Percentiles rank a stretch among this genome's conserved stretches.
These are phyloP conservation scores for Coilia nasus DNA, from an alignment of 2,797 vertebrate species.

Conservation along the genomic window DNA sequence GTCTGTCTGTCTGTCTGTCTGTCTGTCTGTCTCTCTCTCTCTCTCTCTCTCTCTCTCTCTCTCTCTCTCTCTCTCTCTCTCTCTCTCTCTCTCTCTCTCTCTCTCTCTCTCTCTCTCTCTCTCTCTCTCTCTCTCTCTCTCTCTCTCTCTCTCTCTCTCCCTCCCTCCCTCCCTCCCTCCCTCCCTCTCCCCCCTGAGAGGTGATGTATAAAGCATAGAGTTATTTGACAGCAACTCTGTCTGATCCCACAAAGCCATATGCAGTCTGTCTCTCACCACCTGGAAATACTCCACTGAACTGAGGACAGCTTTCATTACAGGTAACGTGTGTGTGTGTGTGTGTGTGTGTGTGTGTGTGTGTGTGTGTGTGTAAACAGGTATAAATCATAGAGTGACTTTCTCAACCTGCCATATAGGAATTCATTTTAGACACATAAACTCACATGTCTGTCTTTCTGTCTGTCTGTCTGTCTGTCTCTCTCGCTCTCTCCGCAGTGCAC, in stretches of 20 bases:
- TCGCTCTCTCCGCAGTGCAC: not conserved
- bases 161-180: too few species aligned
- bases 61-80: too few species aligned
- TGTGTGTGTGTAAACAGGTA: not conserved
- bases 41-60: too few species aligned
- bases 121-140: too few species aligned
- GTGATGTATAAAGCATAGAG: not conserved
- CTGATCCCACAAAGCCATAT: not conserved
- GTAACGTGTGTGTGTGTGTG: not conserved
- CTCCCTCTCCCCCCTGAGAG: not conserved
- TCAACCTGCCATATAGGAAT: too few species aligned
- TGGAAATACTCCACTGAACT: not conserved
- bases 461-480: not conserved
- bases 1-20: too few species aligned
- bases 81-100: too few species aligned
- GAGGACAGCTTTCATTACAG: not conserved
- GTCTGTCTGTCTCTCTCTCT: too few species aligned
- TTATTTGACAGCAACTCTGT: not conserved
- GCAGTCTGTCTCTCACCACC: not conserved
- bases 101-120: too few species aligned
- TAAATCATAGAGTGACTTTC: too few species aligned
- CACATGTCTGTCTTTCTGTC: not conserved
- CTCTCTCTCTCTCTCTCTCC: not conserved
- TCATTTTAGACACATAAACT: too few species aligned
- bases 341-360: not conserved